Evolutionary conservation across 2,888 invertebrate genomes (phyloP).

Genomic region (Selenia dentaria): DNA sequence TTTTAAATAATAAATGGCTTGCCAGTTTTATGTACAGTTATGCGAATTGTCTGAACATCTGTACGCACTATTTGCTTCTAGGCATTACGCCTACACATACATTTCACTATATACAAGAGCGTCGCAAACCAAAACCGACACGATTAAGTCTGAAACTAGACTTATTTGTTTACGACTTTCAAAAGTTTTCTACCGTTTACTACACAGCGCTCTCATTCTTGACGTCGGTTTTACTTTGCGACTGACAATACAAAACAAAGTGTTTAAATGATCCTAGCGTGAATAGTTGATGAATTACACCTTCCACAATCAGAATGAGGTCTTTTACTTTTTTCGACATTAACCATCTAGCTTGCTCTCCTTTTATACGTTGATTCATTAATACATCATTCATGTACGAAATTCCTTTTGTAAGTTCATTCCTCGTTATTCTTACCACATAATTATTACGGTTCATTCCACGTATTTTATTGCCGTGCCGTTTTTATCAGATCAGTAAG

Average conservation of each 20-base stretch:
- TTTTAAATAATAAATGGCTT: slow-evolving; percentile 20
- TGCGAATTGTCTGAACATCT: slow-evolving; percentile 20
- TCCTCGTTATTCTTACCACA: slow-evolving; percentile 2
- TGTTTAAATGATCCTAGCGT: slow-evolving; percentile 18
- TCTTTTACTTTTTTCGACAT: slow-evolving; percentile 20
- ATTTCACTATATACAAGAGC: slow-evolving; percentile 16
- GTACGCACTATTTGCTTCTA: slow-evolving; percentile 25
- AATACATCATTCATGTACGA: slow-evolving; percentile 12
- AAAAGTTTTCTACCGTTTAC: slow-evolving; percentile 2
- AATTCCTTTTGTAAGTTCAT: slow-evolving; percentile 11
- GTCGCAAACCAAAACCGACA: slow-evolving; percentile 13
- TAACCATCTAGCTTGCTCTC: slow-evolving; percentile 20
- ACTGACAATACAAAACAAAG: slow-evolving; percentile 18
- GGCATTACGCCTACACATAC: slow-evolving; percentile 21
- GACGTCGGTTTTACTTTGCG: slow-evolving; percentile 12
- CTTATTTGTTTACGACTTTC: slow-evolving; percentile 5
- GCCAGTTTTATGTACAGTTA: slow-evolving; percentile 24
- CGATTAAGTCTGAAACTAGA: slow-evolving; percentile 4
- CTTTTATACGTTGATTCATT: slow-evolving; percentile 21
- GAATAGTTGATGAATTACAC: slow-evolving; percentile 26
- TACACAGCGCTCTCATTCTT: slow-evolving; percentile 1
- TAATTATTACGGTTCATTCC: slow-evolving; percentile 16
- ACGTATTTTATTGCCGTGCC: slow-evolving; percentile 19
- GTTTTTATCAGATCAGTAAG: slow-evolving; percentile 21
- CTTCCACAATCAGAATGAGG: slow-evolving; percentile 23